Evolutionary conservation across 1,140 invertebrate genomes (phyloP), one percentile per base, ranked within the genome.

Genomic region (Capitella teleta): DNA sequence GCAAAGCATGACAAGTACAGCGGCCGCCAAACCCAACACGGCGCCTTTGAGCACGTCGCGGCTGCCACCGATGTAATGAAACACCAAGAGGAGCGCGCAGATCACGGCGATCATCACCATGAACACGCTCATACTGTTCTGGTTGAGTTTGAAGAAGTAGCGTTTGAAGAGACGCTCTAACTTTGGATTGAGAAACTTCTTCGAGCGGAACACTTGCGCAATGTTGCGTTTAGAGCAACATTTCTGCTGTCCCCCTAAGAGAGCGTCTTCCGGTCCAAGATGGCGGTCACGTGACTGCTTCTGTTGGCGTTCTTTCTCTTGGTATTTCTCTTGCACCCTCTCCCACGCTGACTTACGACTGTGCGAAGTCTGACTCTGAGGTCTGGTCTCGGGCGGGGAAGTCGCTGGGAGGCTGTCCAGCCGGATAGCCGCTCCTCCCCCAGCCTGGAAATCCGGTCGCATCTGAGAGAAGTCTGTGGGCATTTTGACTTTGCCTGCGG

Each of bases 101-200:
- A 89, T 74, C 3, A 80, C 74, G 30, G 85, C 75, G 12, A 92
- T 68, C 23, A 92, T 75, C 4, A 79, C 82, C 45, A 92, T 76
- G 32, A 91, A 77, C 59, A 86, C 82, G 1, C 83, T 87, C 74
- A 89, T 82, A 68, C 88, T 90, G 57, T 82, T 85, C 71, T 91
- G 87, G 74, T 90, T 91, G 79, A 91, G 86, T 51, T 87, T 83
- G 47, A 92, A 78, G 66, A 92, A 91, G 73, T 93, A 93, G 37
- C 87, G 78, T 69, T 92, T 87, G 72, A 91, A 92, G 40, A 92
- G 70, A 78, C 83, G 83, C 72, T 91, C 88, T 60, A 91, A 48
- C 36, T 65, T 61, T 10, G 47, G 40, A 16, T 63, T 57, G 32
- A 57, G 56, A 50, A 68, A 68, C 23, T 54, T 54, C 45, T 64